These are phyloP conservation scores for Percina caprodes DNA, from an alignment of 2,113 vertebrate species.

Conservation along the genomic window DNA sequence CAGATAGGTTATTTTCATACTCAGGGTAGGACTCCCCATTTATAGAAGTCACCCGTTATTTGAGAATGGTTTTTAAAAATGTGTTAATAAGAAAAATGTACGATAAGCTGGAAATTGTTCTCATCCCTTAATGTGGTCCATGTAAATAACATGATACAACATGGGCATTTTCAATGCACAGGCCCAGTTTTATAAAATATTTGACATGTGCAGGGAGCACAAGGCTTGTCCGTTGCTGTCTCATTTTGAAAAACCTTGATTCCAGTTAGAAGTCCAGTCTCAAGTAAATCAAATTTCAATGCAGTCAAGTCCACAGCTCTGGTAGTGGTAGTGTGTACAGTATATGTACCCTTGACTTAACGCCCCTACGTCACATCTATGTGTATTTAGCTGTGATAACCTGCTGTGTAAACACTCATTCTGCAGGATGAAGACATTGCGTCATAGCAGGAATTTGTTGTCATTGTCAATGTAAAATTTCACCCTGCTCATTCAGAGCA, in stretches of 20 bases:
- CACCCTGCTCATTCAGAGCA: conserved; percentile 6
- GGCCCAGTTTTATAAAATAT: not conserved
- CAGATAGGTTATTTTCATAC: not conserved
- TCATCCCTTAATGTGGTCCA: not conserved
- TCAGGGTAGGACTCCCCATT: not conserved
- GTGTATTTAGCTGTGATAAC: conserved; percentile 3
- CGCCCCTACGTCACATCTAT: not conserved
- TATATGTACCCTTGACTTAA: not conserved
- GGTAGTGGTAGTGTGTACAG: not conserved
- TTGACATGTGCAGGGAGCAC: not conserved
- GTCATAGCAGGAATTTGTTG: conserved; percentile 7
- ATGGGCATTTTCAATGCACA: not conserved
- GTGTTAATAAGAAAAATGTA: not conserved
- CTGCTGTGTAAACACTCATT: conserved; percentile 23
- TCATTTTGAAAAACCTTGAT: not conserved
- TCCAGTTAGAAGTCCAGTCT: not conserved
- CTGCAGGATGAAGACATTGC: not conserved
- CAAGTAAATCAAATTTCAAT: not conserved
- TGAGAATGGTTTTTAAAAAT: not conserved
- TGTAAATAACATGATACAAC: not conserved
- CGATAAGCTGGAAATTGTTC: not conserved
- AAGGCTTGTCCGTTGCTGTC: not conserved
- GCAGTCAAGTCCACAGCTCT: not conserved
- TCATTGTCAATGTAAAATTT: conserved; percentile 25
- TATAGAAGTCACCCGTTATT: not conserved